phyloP scores from a whole-genome alignment of 2,797 vertebrate species.

The Emydoidea blandingii region DNA sequence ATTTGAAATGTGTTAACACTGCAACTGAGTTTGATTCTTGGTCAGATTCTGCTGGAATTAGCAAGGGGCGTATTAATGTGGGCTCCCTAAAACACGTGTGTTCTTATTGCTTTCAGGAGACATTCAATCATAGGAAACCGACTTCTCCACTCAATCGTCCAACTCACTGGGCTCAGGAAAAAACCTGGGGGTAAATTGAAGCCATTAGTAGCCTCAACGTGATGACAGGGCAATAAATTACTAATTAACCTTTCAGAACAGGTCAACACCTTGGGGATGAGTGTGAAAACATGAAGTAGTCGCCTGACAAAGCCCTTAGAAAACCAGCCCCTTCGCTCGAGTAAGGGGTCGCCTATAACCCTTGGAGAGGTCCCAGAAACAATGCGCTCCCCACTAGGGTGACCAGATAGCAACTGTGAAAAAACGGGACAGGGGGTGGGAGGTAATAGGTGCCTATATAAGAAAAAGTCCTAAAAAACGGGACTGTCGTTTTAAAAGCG shows the following conservation, averaged over 20 bases:
- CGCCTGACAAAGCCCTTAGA: conserved; percentile 58
- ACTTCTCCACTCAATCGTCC: neutral
- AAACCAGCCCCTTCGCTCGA: neutral
- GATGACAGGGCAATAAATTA: conserved; percentile 77
- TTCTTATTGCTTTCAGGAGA: neutral
- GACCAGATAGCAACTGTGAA: too few species aligned
- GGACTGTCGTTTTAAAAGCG: too few species aligned
- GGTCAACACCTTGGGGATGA: conserved; percentile 76
- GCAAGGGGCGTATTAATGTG: too few species aligned
- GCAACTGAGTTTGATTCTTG: too few species aligned
- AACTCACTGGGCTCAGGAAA: neutral
- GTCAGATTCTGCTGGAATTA: too few species aligned
- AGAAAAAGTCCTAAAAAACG: too few species aligned
- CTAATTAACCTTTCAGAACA: conserved; percentile 76
- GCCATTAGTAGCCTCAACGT: conserved; percentile 72
- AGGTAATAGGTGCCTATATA: too few species aligned
- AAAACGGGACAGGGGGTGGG: too few species aligned
- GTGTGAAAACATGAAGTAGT: conserved; percentile 74
- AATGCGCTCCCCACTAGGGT: neutral
- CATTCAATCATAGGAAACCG: neutral
- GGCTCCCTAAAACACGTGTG: too few species aligned
- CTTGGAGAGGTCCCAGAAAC: neutral
- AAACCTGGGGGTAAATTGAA: conserved; percentile 68
- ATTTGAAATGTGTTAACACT: neutral
- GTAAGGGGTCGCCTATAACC: neutral